phyloP scores from a whole-genome alignment of 1,140 invertebrate genomes.

The Tetraneura akinire region DNA sequence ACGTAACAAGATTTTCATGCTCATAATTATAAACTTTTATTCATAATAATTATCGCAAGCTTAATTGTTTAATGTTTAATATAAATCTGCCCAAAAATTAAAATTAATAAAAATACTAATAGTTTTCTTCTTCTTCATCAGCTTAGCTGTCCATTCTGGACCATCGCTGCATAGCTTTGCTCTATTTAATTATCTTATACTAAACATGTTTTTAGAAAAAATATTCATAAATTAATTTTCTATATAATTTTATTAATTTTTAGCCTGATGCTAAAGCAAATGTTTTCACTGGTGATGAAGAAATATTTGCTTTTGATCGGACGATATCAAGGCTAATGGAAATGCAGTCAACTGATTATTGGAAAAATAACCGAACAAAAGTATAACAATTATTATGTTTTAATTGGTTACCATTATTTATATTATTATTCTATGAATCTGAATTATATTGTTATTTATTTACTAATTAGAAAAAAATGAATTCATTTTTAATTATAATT shows the following conservation, averaged over 20 bases:
- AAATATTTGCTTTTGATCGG: constrained; percentile 94
- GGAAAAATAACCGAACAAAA: constrained; percentile 65
- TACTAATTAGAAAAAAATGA: no score
- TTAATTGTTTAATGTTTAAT: no score
- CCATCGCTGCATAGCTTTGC: no score
- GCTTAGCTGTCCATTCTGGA: no score
- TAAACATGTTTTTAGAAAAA: background rate
- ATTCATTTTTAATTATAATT: no score
- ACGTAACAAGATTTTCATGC: no score
- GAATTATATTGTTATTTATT: background rate
- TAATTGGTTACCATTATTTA: constrained; percentile 8
- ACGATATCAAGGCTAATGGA: constrained; percentile 89
- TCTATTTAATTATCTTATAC: no score
- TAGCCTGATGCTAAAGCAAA: constrained; percentile 73
- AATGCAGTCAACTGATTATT: constrained; percentile 94
- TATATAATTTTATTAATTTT: background rate
- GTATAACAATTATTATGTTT: background rate
- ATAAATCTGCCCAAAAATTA: no score
- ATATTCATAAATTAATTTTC: background rate
- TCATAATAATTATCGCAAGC: no score
- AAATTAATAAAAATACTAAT: no score
- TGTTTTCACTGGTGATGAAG: constrained; percentile 96
- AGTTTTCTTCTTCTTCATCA: no score
- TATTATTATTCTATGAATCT: background rate
- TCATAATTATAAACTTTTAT: no score